A percentile compares a stretch with the other conserved stretches of the same genome.
These are phyloP conservation scores for Gyps fulvus DNA, from an alignment of 2,113 vertebrate genomes.

Conservation along the genomic window DNA sequence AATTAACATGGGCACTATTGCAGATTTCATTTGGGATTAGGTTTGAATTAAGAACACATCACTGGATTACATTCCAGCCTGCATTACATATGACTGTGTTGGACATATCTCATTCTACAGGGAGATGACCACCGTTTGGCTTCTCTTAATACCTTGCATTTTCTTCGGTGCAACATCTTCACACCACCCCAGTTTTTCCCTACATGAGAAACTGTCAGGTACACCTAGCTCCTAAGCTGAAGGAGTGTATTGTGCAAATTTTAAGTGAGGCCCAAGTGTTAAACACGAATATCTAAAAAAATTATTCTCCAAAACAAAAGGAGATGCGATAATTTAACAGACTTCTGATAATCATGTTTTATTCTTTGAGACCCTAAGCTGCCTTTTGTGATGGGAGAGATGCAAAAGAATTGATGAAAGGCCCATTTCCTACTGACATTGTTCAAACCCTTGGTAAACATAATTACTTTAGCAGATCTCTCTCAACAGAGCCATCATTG, in stretches of 20 bases:
- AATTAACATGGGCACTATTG: background rate
- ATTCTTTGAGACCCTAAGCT: background rate
- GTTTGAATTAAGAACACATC: background rate
- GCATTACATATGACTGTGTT: rapidly evolving
- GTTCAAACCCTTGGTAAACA: background rate
- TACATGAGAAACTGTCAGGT: background rate
- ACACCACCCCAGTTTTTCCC: background rate
- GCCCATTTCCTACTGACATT: background rate
- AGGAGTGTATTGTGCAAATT: background rate
- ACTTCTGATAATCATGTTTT: background rate
- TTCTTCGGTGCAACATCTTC: background rate
- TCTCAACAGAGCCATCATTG: background rate
- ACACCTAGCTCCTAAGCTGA: background rate
- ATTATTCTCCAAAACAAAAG: background rate
- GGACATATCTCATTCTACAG: background rate
- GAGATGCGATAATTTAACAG: background rate
- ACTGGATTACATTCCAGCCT: background rate
- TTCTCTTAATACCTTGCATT: background rate
- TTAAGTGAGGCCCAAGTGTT: background rate
- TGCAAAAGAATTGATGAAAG: background rate
- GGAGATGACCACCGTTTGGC: background rate
- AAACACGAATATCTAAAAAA: background rate
- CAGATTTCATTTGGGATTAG: background rate
- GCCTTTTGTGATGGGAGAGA: background rate
- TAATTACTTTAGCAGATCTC: background rate